Evolutionary conservation across 2,888 invertebrate genomes (phyloP).

Genomic region (Epinotia demarniana): DNA sequence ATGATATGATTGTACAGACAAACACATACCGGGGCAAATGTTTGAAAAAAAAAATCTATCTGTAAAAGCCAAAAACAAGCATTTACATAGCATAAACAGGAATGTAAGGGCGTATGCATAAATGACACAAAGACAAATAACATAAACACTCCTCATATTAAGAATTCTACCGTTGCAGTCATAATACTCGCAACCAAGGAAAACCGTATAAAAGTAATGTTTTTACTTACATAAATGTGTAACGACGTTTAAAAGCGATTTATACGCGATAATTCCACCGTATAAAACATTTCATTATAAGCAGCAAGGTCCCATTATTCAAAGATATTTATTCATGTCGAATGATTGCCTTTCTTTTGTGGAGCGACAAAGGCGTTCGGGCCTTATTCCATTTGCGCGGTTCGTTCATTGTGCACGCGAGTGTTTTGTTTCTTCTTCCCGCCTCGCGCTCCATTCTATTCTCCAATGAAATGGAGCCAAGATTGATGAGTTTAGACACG

Average conservation of each 20-base stretch:
- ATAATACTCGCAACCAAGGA: constrained; percentile 10
- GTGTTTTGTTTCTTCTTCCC: constrained; percentile 69
- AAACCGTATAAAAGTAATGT: constrained; percentile 18
- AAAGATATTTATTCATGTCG: constrained; percentile 84
- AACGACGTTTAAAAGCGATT: constrained; percentile 69
- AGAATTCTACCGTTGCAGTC: constrained; percentile 2
- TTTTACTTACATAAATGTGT: constrained; percentile 31
- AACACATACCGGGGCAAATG: background rate
- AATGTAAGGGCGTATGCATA: background rate
- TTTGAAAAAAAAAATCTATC: background rate
- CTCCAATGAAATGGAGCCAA: constrained; percentile 78
- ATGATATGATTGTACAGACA: no score
- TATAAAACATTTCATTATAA: constrained; percentile 83
- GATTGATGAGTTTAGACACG: constrained; percentile 83
- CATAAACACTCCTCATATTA: background rate
- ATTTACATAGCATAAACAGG: background rate
- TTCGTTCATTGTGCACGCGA: constrained; percentile 75
- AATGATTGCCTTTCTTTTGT: constrained; percentile 84
- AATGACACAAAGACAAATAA: background rate
- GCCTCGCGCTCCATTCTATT: constrained; percentile 62
- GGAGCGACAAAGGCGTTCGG: constrained; percentile 77
- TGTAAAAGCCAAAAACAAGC: background rate
- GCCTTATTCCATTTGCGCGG: constrained; percentile 78
- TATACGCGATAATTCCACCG: constrained; percentile 78
- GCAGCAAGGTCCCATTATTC: constrained; percentile 79